Evolutionary conservation across 1,140 invertebrate genomes (phyloP), one percentile per base, ranked within the genome.

Genomic region (Calliopsis andreniformis): DNA sequence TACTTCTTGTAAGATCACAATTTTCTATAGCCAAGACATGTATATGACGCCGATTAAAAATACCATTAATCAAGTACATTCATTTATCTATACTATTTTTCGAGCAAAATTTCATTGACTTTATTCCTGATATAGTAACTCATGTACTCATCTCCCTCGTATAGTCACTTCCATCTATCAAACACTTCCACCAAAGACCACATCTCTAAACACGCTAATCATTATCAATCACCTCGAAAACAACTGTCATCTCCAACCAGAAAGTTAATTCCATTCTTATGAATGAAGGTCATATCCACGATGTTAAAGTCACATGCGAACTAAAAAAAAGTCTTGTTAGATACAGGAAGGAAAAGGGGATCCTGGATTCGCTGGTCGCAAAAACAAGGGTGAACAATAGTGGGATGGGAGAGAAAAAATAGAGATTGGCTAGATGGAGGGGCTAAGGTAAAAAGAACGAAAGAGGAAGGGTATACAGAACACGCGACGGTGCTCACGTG

Each of bases 401-500:
- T 76, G 84, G 77, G 72, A 72, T 45, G 68, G 10, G 64, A 23
- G 35, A 43, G 66, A 70, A 64, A 39, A 53, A 78, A 39, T 67
- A 70, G 62, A 25, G 66, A 23, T 62, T 10, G 28, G 42, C 10
- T 12, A 53, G 58, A 43, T 59, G n/a, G 35, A 66, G 25, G 66
- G 45, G 71, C 55, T 61, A 68, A n/a, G n/a, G n/a, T n/a, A 66
- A 64, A 55, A 43, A 78, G 58, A 30, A 69, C 42, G 67, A 85
- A 77, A 76, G 75, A 67, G 83, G 85, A 87, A 87, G 84, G 83
- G 85, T 89, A 89, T 88, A 88, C 87, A 89, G 89, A 88, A 86
- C 89, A 91, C 88, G 90, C 89, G 90, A 91, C 90, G 86, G 85
- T 84, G 84, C 88, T 90, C 88, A 89, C 88, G 88, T 88, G 90